phyloP scores from a whole-genome alignment of 2,113 vertebrate genomes.

The Podilymbus podiceps region DNA sequence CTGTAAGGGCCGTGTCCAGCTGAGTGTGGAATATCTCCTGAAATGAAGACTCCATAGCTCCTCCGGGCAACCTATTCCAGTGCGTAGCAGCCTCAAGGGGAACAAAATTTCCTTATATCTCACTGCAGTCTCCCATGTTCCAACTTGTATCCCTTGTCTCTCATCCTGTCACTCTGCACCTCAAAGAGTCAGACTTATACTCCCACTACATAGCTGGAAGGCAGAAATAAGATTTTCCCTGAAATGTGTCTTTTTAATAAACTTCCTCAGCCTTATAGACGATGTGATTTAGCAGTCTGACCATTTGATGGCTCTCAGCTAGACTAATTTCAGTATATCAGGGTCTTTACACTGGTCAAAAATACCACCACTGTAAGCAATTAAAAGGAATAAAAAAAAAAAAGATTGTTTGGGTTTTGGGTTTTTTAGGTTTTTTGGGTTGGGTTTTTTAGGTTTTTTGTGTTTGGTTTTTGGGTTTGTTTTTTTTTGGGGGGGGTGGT shows the following conservation, averaged over 20 bases:
- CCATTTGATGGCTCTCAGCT: not conserved
- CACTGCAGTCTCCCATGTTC: rapidly evolving
- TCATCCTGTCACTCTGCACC: not conserved
- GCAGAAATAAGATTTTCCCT: not conserved
- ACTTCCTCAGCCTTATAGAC: not conserved
- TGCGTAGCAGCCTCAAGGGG: not conserved
- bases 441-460: too few relatives aligned
- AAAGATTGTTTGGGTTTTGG: not conserved
- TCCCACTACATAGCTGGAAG: not conserved
- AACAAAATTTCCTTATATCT: not conserved
- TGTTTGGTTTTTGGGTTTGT: not conserved
- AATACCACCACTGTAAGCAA: not conserved
- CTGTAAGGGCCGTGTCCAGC: not conserved
- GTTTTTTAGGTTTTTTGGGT: too few relatives aligned
- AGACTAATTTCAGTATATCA: not conserved
- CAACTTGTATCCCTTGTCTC: not conserved
- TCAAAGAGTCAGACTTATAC: not conserved
- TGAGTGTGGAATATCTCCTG: not conserved
- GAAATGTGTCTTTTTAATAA: not conserved
- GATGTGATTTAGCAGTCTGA: not conserved
- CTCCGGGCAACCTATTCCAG: not conserved
- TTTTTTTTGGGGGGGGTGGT: too few relatives aligned
- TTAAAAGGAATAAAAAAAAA: not conserved
- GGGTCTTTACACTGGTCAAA: not conserved
- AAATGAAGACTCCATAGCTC: not conserved